Evolutionary conservation across 2,888 invertebrate genomes (phyloP), one percentile per base, ranked within the genome.

Genomic region (Acheta domesticus): DNA sequence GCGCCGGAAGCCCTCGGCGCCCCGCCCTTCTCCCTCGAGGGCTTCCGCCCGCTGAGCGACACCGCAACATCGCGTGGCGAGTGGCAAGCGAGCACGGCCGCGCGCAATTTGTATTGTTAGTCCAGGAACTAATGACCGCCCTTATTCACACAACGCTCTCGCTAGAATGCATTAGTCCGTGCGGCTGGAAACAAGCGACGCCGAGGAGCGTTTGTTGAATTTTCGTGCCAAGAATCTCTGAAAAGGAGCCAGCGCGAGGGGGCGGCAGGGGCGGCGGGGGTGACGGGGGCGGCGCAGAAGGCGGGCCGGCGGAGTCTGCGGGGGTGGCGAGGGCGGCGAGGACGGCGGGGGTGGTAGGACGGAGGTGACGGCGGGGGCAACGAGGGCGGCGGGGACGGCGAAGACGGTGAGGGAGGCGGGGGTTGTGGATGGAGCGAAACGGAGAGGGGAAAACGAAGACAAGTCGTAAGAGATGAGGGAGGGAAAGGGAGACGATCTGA

Each of bases 51-150:
- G 62, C n/a, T 12, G 62, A 0, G n/a, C 62, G 62, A 12, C 16
- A 62, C 62, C 62, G n/a, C 62, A 62, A 19, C 62, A 62, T n/a
- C 62, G 62, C 62, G n/a, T 62, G 62, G 62, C 62, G n/a, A 62
- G 62, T 62, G 62, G 62, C 62, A 62, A 62, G 62, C 62, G 62
- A 62, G 62, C 62, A 62, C 62, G 62, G n/a, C 62, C 16, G 62
- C 62, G n/a, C n/a, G 62, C 62, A 62, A 62, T 62, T 62, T 62
- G 62, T 62, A 62, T 62, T 62, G 62, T 62, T 62, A 62, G 62
- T 62, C n/a, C 62, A 62, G 16, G n/a, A 62, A 62, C 62, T 62
- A 62, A 62, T 62, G 62, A 62, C 62, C 62, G n/a, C 62, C 14
- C 62, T 62, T 62, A 62, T 62, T 62, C 62, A 62, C 62, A 62